Conservation (phyloP, 2,888 invertebrate genomes). For the Ormyrus rosae region DNA sequence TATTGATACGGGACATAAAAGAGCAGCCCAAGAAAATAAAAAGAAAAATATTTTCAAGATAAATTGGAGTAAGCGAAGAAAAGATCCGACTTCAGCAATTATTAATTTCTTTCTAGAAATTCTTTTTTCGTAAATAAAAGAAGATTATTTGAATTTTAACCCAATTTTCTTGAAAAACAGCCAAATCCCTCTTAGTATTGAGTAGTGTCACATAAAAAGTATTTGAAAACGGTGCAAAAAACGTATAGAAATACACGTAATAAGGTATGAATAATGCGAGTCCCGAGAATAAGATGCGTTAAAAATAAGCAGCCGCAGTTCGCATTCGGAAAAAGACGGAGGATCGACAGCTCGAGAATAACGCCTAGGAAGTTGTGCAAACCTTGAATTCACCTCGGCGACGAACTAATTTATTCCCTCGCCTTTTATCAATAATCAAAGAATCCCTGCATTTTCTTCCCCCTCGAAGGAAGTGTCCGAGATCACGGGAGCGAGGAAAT, state of each 20-base stretch:
- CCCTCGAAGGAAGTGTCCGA: conserved; percentile 55
- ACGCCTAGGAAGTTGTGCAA: conserved; percentile 40
- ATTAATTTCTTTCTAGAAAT: neutral
- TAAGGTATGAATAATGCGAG: neutral
- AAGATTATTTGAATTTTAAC: too few relatives aligned
- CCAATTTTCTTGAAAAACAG: neutral
- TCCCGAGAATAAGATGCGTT: neutral
- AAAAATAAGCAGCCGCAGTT: too few relatives aligned
- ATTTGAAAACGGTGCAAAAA: neutral
- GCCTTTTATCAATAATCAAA: conserved; percentile 61
- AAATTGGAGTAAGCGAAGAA: neutral
- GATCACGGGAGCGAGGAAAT: conserved; percentile 61
- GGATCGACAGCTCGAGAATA: neutral
- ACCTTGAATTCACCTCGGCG: conserved; percentile 48
- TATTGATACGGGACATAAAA: conserved; percentile 2
- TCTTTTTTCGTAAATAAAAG: neutral
- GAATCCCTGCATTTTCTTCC: conserved; percentile 40
- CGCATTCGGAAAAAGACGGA: neutral
- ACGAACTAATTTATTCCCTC: conserved; percentile 61
- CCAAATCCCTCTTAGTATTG: neutral
- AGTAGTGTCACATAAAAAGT: too few relatives aligned
- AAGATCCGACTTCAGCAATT: too few relatives aligned
- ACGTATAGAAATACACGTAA: neutral
- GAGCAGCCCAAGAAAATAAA: neutral
- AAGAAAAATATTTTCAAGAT: neutral